Percentiles rank a stretch among this genome's conserved stretches.
phyloP scores from a whole-genome alignment of 2,797 vertebrate genomes.

The Cuculus canorus region DNA sequence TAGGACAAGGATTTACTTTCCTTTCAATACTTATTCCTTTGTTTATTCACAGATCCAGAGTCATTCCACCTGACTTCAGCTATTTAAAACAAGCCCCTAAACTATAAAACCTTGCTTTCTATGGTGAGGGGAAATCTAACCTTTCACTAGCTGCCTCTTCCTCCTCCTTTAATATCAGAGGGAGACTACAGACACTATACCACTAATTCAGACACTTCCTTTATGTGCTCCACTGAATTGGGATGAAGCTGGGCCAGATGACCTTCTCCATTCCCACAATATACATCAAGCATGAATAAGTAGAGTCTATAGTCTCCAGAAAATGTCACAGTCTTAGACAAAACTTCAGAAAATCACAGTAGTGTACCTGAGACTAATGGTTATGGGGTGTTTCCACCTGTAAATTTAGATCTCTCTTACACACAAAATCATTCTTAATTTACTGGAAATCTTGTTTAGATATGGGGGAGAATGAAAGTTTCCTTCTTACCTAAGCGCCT shows the following conservation, averaged over 20 bases:
- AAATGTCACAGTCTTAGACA: background rate
- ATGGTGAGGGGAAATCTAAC: background rate
- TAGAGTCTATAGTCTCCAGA: background rate
- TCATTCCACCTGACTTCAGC: background rate
- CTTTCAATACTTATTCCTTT: background rate
- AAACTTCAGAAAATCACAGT: background rate
- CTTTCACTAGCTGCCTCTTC: background rate
- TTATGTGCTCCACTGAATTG: background rate
- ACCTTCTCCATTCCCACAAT: background rate
- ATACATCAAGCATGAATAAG: background rate
- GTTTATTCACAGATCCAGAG: background rate
- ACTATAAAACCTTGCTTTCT: background rate
- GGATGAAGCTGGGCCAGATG: background rate
- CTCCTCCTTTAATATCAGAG: background rate
- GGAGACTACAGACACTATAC: background rate
- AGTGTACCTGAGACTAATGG: background rate
- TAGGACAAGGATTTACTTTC: background rate
- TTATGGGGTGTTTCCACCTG: background rate
- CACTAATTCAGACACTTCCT: background rate
- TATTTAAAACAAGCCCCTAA: background rate
- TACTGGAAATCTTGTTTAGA: background rate
- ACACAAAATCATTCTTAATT: background rate
- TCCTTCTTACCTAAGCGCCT: background rate
- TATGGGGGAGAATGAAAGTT: background rate
- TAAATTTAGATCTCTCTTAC: background rate